These are phyloP conservation scores for Brachypterus glaber DNA, from an alignment of 2,888 invertebrate genomes.

Conservation along the genomic window DNA sequence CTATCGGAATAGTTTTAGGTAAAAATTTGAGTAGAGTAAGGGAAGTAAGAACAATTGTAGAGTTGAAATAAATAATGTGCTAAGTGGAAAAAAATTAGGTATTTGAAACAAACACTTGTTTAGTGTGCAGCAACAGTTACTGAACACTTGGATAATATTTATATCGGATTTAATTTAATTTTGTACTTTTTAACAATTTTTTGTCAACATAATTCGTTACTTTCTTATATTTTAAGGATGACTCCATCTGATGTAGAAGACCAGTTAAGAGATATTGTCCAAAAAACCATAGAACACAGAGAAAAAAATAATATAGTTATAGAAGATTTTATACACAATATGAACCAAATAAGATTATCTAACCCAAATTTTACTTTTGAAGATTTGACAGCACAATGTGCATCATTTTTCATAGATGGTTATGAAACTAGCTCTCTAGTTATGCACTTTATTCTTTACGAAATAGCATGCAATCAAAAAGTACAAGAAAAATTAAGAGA, in stretches of 20 bases:
- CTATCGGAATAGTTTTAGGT: too few species aligned
- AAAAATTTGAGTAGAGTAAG: too few species aligned
- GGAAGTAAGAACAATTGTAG: too few species aligned
- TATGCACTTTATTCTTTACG: constrained; percentile 41
- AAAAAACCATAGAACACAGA: constrained; percentile 34
- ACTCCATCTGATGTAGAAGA: constrained; percentile 25
- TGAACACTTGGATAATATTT: too few species aligned
- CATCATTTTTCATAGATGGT: constrained; percentile 46
- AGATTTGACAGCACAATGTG: constrained; percentile 45
- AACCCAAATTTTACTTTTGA: constrained; percentile 33
- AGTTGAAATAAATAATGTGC: too few species aligned
- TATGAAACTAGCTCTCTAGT: constrained; percentile 47
- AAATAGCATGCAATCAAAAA: constrained; percentile 41
- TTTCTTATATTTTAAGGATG: too few species aligned
- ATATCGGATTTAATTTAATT: too few species aligned
- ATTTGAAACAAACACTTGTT: too few species aligned
- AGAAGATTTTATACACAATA: constrained; percentile 40
- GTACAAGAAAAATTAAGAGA: constrained; percentile 38
- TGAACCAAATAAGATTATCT: constrained; percentile 31
- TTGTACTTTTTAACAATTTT: too few species aligned
- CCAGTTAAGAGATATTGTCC: constrained; percentile 32
- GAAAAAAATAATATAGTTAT: constrained; percentile 35
- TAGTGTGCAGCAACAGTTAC: too few species aligned
- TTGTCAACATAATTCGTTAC: too few species aligned
- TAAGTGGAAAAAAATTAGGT: too few species aligned